Conservation (phyloP, 1,140 invertebrate genomes). For the Semibalanus balanoides region DNA sequence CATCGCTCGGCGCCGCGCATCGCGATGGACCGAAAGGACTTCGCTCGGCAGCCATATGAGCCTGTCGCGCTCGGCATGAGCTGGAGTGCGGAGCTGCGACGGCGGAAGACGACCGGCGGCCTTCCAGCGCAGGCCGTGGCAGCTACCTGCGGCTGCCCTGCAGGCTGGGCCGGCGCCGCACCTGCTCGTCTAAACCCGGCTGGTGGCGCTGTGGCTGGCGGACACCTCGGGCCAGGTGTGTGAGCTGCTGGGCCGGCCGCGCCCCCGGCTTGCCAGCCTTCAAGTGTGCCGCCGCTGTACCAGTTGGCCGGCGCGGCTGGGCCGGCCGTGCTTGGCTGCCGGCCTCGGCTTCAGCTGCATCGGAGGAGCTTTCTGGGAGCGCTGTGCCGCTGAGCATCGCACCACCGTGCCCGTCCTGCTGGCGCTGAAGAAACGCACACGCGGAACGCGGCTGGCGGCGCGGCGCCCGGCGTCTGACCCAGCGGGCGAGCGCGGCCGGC, state of each 20-base stretch:
- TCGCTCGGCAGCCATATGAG: neutral
- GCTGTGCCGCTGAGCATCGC: conserved; percentile 61
- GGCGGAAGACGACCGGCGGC: conserved; percentile 47
- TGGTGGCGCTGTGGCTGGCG: conserved; percentile 61
- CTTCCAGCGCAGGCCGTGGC: conserved; percentile 45
- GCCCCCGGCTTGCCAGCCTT: conserved; percentile 48
- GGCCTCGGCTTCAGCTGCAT: conserved; percentile 41
- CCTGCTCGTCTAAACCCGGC: conserved; percentile 61
- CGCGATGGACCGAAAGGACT: neutral
- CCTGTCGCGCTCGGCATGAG: conserved; percentile 12
- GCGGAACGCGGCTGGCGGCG: neutral
- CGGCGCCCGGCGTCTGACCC: conserved; percentile 4
- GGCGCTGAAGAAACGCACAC: conserved; percentile 37
- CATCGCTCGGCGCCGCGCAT: no score
- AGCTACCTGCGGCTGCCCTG: conserved; percentile 40
- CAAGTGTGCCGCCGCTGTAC: conserved; percentile 69
- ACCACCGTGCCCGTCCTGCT: conserved; percentile 62
- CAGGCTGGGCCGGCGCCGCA: conserved; percentile 48
- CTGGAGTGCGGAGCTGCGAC: conserved; percentile 61
- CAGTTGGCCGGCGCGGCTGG: conserved; percentile 68
- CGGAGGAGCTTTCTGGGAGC: conserved; percentile 60
- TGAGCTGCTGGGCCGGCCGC: conserved; percentile 29
- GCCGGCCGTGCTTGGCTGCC: conserved; percentile 21
- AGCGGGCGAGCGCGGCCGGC: conserved; percentile 11
- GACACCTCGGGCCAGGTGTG: conserved; percentile 45